Evolutionary conservation across 2,888 invertebrate species (phyloP), one percentile per base, ranked within the genome.

Genomic region (Drosophila algonquin): DNA sequence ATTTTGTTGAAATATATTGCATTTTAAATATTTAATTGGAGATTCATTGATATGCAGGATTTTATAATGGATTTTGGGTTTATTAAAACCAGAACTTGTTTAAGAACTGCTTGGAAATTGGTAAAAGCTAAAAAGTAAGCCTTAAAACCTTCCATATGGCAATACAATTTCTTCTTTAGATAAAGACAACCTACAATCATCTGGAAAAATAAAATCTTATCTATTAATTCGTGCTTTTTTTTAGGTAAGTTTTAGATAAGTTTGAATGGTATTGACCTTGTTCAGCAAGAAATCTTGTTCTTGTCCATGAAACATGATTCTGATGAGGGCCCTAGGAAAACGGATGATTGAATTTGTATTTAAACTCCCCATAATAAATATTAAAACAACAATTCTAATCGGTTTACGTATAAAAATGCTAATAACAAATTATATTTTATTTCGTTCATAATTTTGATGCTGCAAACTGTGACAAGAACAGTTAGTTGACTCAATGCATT

Each of bases 401-500:
- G 18, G 45, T 54, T 50, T 59, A 59, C 77, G 67, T 77, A 68
- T 79, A 82, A 76, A 82, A 82, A 85, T 57, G 73, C 47, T 77
- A 61, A 69, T 81, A 85, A 83, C 88, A 85, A 85, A 79, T 80
- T 74, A 72, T 76, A 72, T 72, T 88, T 88, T 87, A 87, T 85
- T 82, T 86, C 83, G 83, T 86, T 86, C 74, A 70, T 75, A 57
- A 73, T 79, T 80, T 73, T 76, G 73, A 80, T 80, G 76, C 79
- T 67, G 63, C 50, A 46, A 76, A 74, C 53, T 62, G 65, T 71
- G 61, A 54, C 51, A 68, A 47, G 63, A 63, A 44, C 65, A 27
- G 55, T 51, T 52, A 46, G 32, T 63, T 61, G 58, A 55, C 51
- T 59, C 51, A 64, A 27, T 63, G 68, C 16, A 51, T 44, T 70